Conservation (phyloP, 2,113 vertebrate species). For the Pipra filicauda region DNA sequence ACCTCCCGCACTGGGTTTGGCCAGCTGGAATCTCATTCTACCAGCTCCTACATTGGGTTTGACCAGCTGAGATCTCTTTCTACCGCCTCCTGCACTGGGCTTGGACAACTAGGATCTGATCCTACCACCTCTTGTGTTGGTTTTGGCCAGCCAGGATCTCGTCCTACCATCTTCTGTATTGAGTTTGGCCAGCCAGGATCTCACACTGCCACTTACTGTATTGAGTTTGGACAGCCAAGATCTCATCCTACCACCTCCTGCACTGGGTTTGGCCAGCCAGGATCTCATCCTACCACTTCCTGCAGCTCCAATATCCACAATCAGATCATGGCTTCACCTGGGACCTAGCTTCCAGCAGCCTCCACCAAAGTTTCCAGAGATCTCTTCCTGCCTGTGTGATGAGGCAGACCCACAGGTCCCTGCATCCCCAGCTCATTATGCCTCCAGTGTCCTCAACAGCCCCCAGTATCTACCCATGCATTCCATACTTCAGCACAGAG, state of each 20-base stretch:
- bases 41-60: rapidly evolving
- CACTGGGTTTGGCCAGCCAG: rapidly evolving
- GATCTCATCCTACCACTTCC: background rate
- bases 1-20: background rate
- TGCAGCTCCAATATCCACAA: background rate
- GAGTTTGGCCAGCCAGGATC: background rate
- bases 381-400: background rate
- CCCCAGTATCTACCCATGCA: background rate
- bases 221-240: background rate
- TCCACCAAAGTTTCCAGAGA: background rate
- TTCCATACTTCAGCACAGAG: background rate
- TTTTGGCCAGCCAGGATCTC: background rate
- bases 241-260: background rate
- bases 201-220: background rate
- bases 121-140: rapidly evolving
- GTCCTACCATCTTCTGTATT: rapidly evolving
- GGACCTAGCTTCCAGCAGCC: background rate
- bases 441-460: background rate
- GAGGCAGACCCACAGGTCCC: background rate
- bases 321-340: background rate
- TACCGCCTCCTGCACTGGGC: rapidly evolving
- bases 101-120: rapidly evolving
- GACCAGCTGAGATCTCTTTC: background rate
- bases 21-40: background rate
- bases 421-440: rapidly evolving